Conservation (phyloP, 2,113 vertebrate species). For the Origma solitaria region DNA sequence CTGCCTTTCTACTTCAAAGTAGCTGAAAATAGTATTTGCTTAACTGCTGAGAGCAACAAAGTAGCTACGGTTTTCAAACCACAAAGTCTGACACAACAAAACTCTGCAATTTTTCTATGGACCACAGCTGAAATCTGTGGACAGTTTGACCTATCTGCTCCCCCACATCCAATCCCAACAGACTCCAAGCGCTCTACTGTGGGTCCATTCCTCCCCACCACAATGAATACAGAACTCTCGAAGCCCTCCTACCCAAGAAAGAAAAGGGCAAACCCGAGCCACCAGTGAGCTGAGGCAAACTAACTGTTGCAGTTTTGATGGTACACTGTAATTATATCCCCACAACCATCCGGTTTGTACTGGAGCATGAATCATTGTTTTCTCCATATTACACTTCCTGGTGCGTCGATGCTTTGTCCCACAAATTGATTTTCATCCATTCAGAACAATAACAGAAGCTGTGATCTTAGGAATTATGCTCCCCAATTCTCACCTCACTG, state of each 20-base stretch:
- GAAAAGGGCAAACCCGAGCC: not conserved
- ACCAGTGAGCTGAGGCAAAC: not conserved
- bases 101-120: not conserved
- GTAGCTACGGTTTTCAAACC: not conserved
- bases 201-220: not conserved
- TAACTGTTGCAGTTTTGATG: not conserved
- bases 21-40: not conserved
- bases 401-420: fast-evolving
- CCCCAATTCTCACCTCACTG: not conserved
- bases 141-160: not conserved
- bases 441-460: not conserved
- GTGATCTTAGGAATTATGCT: not conserved
- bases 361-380: not conserved
- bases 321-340: not conserved
- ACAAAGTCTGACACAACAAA: not conserved
- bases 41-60: not conserved
- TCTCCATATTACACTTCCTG: not conserved
- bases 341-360: not conserved
- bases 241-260: not conserved
- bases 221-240: not conserved
- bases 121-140: not conserved
- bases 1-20: not conserved
- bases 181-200: not conserved
- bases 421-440: not conserved
- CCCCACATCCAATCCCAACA: not conserved